These are phyloP conservation scores for Halotydeus destructor DNA, from an alignment of 1,140 invertebrate species.

Conservation along the genomic window DNA sequence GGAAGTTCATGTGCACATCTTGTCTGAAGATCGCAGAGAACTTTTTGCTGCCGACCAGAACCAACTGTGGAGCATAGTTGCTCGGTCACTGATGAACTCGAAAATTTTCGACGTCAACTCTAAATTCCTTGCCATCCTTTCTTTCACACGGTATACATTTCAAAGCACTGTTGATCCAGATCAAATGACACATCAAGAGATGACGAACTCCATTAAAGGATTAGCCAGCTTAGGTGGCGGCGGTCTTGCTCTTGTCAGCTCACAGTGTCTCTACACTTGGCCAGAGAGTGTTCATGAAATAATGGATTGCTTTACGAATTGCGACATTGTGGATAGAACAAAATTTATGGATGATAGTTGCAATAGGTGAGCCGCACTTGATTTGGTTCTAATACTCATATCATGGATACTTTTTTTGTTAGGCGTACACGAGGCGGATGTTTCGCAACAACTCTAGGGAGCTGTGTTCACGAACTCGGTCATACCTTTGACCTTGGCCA, in stretches of 20 bases:
- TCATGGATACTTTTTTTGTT: slow-evolving; percentile 17
- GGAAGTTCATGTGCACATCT: slow-evolving; percentile 30
- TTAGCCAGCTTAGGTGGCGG: slow-evolving; percentile 72
- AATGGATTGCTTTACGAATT: slow-evolving; percentile 33
- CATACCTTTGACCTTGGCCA: slow-evolving; percentile 88
- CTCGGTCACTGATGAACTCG: slow-evolving; percentile 45
- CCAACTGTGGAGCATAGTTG: slow-evolving; percentile 63
- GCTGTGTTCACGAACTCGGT: slow-evolving; percentile 79
- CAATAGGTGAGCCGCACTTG: slow-evolving; percentile 32
- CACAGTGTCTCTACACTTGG: slow-evolving; percentile 75
- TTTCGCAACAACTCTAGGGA: slow-evolving; percentile 72
- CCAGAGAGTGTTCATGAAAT: slow-evolving; percentile 48
- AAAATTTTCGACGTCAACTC: slow-evolving; percentile 33
- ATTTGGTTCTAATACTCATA: slow-evolving; percentile 3
- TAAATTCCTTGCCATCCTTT: slow-evolving; percentile 72
- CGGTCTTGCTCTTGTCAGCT: slow-evolving; percentile 69
- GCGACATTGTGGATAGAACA: slow-evolving; percentile 38
- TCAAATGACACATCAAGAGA: slow-evolving; percentile 42
- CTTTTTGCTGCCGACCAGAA: slow-evolving; percentile 48
- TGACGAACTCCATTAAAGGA: slow-evolving; percentile 47
- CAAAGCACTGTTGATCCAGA: slow-evolving; percentile 20
- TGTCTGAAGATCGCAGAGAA: slow-evolving; percentile 46
- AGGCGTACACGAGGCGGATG: slow-evolving; percentile 62
- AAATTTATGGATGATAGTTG: slow-evolving; percentile 69
- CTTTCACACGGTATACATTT: slow-evolving; percentile 52